Percentiles rank a stretch among this genome's conserved stretches.
Conservation (phyloP, 2,113 vertebrate genomes). For the Cyanocitta stelleri region DNA sequence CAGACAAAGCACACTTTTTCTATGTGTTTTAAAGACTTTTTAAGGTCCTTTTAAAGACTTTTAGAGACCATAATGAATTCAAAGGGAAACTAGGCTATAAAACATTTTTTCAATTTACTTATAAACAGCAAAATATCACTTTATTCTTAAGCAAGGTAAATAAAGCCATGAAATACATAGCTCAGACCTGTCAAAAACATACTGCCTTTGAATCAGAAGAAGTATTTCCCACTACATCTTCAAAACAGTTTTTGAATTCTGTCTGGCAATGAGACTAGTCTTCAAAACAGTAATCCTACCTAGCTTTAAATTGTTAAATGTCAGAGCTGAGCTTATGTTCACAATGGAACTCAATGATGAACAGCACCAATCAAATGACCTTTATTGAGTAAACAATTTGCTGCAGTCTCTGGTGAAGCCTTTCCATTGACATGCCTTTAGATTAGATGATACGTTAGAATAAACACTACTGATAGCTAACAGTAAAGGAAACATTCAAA, state of each 20-base stretch:
- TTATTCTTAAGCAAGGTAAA: slow-evolving; percentile 49
- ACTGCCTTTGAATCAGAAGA: slow-evolving; percentile 14
- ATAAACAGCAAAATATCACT: slow-evolving; percentile 8
- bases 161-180: slow-evolving; percentile 16
- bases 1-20: neutral
- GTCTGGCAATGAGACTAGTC: slow-evolving; percentile 1
- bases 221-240: slow-evolving; percentile 4
- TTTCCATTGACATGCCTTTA: slow-evolving; percentile 22
- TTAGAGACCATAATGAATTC: neutral
- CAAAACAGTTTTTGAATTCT: neutral
- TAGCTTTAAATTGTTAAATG: slow-evolving; percentile 25
- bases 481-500: neutral
- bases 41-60: neutral
- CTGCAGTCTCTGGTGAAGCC: slow-evolving; percentile 27
- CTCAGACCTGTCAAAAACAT: slow-evolving; percentile 4
- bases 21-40: neutral
- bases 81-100: neutral
- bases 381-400: slow-evolving; percentile 47
- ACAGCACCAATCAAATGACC: slow-evolving; percentile 11
- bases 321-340: slow-evolving; percentile 17
- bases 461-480: neutral
- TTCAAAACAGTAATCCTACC: neutral
- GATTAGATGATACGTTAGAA: neutral
- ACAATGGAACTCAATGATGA: slow-evolving; percentile 8
- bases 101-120: neutral